These are phyloP conservation scores for Taphrorychus bicolor DNA, from an alignment of 2,888 invertebrate species.

Conservation along the genomic window DNA sequence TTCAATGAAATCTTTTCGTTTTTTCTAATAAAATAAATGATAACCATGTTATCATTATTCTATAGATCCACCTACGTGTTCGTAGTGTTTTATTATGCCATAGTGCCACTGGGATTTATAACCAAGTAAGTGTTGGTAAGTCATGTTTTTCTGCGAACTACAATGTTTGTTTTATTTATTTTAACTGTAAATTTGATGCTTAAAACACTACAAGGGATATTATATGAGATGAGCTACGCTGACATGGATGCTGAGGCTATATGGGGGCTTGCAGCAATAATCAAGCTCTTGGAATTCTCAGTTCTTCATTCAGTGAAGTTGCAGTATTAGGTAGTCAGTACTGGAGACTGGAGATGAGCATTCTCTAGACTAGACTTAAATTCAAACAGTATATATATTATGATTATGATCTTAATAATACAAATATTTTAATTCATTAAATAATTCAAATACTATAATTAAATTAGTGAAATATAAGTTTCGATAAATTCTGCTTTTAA, in stretches of 20 bases:
- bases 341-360: too few relatives aligned
- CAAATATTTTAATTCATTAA: neutral
- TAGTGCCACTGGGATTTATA: constrained; percentile 57
- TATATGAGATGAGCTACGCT: neutral
- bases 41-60: constrained; percentile 53
- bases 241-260: too few relatives aligned
- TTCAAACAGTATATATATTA: too few relatives aligned
- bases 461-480: neutral
- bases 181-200: neutral
- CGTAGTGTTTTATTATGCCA: constrained; percentile 56
- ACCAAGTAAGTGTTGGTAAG: constrained; percentile 56
- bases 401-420: neutral
- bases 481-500: neutral
- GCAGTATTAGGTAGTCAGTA: too few relatives aligned
- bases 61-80: constrained; percentile 55
- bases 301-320: too few relatives aligned
- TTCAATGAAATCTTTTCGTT: constrained; percentile 1
- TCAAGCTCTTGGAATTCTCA: too few relatives aligned
- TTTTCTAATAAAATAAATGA: constrained; percentile 24
- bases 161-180: neutral
- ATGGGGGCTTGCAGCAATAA: too few relatives aligned
- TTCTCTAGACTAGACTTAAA: too few relatives aligned
- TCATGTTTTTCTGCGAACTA: neutral
- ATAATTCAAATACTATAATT: neutral
- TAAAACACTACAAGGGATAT: neutral